Base-by-base conservation (phyloP, 64 coral and sea anemone genomes). In the Porites australiensis region DNA sequence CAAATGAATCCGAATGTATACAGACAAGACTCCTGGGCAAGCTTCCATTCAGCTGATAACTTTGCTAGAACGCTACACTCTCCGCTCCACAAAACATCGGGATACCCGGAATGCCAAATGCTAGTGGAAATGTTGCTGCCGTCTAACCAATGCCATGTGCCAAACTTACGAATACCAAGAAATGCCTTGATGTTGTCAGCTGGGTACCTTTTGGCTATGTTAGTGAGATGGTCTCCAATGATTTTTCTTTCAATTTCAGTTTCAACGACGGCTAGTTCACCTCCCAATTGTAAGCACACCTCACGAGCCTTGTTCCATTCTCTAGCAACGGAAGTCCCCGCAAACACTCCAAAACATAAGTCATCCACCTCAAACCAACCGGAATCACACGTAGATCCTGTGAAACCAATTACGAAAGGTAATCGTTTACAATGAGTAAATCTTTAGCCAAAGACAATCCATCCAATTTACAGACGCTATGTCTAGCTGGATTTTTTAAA, bases 191-290 rank as follows among this genome's bases (percentile, higher is more conserved):
- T 44, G 60, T 62, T 8, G 16, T 47, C 6, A 82, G 15, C 23
- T 16, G 59, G 79, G 18, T 47, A 64, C 7, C 18, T 21, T 7
- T 58, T 63, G 13, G 64, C 54, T 62, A 16, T 82, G 3, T 68
- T n/a, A n/a, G 27, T 46, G 43, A 84, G 63, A 51, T 46, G 27
- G 5, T 8, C 12, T 15, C 8, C 61, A 6, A 84, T 84, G 8
- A 12, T 46, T 51, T 84, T 12, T 44, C 81, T 84, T 67, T 84
- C 68, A 9, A 84, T 22, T 6, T 84, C 81, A 21, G 81, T 50
- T 68, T 84, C 81, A 44, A 84, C 81, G 68, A 84, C 48, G 58
- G 81, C 81, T 45, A 84, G 68, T 61, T 84, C 81, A 46, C 79
- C 58, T 2, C 58, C 58, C 8, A 20, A 60, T 43, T 19, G 6